phyloP scores from a whole-genome alignment of 2,113 vertebrate species.

The Callipepla californica region DNA sequence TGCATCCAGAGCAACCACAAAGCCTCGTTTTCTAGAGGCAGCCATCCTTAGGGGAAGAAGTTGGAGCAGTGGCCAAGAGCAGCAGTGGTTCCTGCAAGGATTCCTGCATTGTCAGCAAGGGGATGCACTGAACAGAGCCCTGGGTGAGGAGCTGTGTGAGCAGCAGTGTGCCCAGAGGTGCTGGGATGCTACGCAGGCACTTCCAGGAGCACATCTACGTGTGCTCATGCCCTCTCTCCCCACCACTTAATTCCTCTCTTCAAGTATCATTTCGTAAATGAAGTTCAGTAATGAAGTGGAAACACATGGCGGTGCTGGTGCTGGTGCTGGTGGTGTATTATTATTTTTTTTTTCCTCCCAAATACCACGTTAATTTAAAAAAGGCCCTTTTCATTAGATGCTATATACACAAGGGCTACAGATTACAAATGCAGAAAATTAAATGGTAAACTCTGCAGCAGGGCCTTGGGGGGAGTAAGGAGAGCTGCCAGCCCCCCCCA shows the following conservation, averaged over 20 bases:
- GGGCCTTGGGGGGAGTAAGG: slow-evolving; percentile 51
- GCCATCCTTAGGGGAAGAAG: neutral
- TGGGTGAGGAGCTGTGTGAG: neutral
- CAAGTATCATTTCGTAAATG: neutral
- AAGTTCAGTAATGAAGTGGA: slow-evolving; percentile 70
- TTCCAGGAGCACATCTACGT: neutral
- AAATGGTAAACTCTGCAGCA: slow-evolving; percentile 68
- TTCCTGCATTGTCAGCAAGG: neutral
- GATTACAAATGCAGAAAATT: slow-evolving; percentile 76
- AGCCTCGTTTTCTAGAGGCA: neutral
- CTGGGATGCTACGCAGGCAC: neutral
- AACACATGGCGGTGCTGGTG: slow-evolving; percentile 66
- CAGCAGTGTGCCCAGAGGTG: neutral
- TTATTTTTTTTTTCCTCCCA: neutral
- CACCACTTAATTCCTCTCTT: neutral
- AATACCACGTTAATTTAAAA: slow-evolving; percentile 80
- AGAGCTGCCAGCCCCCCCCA: slow-evolving; percentile 28
- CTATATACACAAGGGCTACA: slow-evolving; percentile 70
- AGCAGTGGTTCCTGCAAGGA: accelerated
- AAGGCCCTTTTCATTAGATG: slow-evolving; percentile 76
- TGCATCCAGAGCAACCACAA: neutral
- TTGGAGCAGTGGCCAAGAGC: neutral
- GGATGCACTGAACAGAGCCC: neutral
- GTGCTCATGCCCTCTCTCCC: slow-evolving; percentile 21
- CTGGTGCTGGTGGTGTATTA: neutral